Evolutionary conservation across 1,140 invertebrate genomes (phyloP), one percentile per base, ranked within the genome.

Genomic region (Nilaparvata lugens): DNA sequence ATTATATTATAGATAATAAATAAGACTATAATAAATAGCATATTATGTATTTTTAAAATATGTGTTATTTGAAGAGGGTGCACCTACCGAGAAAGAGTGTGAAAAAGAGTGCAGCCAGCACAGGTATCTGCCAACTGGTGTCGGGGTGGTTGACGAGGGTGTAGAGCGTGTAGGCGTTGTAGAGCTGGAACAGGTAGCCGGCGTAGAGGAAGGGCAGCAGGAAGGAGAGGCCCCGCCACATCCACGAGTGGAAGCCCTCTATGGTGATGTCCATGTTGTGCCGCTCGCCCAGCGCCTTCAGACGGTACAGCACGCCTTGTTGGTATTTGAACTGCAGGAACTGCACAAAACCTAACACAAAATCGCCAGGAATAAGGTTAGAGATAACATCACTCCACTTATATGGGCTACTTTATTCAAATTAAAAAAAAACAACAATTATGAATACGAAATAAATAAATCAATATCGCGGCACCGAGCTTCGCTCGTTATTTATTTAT

Each of bases 191-290:
- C 35, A 91, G 78, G 73, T 99, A 99, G 11, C 94, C 97, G 62
- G 87, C 75, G 70, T 96, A 95, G 0, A 99, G 81, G 74, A 99
- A 98, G 21, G 97, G 97, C 54, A 99, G 73, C 0, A 99, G 78
- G 72, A 98, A 99, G 13, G 90, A 91, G 7, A 99, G 76, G 0
- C 97, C 96, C 58, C 93, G 85, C 93, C 95, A 98, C 97, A 99
- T 99, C 96, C 97, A 99, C 0, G 94, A 97, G 77, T 98, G 96
- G 73, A 99, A 99, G 31, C 97, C 97, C 79, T 98, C 96, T 62
- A 98, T 95, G 4, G 97, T 99, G 51, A 99, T 97, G 74, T 99
- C 97, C 97, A 99, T 99, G 64, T 95, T 93, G 71, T 95, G 91
- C 2, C 95, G 79, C 69, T 97, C 93, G 0, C 97, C 97, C 0